Percentiles rank a stretch among this genome's conserved stretches.
Conservation (phyloP, 1,140 invertebrate genomes). For the Phthorimaea operculella region DNA sequence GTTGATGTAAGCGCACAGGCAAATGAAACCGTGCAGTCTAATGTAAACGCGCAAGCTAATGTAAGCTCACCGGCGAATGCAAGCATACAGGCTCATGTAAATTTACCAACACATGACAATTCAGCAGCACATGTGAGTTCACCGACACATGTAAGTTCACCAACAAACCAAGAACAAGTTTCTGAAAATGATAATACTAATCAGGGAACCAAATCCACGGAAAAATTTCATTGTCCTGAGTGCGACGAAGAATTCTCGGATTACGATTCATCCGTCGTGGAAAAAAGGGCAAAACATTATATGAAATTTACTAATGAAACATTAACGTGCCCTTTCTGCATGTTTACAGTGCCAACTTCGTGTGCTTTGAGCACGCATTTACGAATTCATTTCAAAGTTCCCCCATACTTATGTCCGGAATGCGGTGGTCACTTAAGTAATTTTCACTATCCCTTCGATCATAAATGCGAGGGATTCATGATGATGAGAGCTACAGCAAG, state of each 20-base stretch:
- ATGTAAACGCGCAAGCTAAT: too few species aligned
- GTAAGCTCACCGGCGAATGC: too few species aligned
- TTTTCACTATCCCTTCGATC: conserved; percentile 44
- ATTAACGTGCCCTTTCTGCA: conserved; percentile 52
- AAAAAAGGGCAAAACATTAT: conserved; percentile 48
- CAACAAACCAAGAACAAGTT: too few species aligned
- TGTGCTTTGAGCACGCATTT: conserved; percentile 63
- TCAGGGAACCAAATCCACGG: conserved; percentile 23
- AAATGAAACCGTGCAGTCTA: too few species aligned
- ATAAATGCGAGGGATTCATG: conserved; percentile 66
- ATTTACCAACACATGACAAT: too few species aligned
- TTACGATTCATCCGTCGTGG: too few species aligned
- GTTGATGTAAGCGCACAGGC: too few species aligned
- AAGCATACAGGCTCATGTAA: too few species aligned
- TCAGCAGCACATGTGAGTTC: too few species aligned
- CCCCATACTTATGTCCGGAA: conserved; percentile 67
- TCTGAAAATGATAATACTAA: conserved; percentile 26
- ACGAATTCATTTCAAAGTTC: conserved; percentile 52
- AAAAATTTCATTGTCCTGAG: too few species aligned
- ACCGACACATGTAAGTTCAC: too few species aligned
- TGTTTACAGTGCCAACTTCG: conserved; percentile 53
- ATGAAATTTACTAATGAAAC: conserved; percentile 35
- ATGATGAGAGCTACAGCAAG: conserved; percentile 60
- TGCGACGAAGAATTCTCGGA: too few species aligned
- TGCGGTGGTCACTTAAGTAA: conserved; percentile 58